A percentile compares a stretch with the other conserved stretches of the same genome.
phyloP scores from a whole-genome alignment of 2,797 vertebrate genomes.

The Ispidina lecontei region DNA sequence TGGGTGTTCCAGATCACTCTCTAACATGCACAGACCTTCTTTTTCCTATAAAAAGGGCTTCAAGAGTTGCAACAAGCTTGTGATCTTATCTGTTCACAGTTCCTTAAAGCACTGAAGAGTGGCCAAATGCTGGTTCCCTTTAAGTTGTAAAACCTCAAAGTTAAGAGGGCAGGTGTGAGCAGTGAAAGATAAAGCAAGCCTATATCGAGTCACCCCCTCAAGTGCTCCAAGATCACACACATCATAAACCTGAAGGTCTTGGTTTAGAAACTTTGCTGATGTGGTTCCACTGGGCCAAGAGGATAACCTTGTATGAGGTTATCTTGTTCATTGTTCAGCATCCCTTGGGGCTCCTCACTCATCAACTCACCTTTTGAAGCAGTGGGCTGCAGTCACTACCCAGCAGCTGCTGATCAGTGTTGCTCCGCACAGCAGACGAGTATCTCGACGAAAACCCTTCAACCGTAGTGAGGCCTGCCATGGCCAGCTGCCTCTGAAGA shows the following conservation, averaged over 20 bases:
- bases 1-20: not conserved
- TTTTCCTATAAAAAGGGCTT: not conserved
- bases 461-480: conserved; percentile 92
- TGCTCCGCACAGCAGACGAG: conserved; percentile 86
- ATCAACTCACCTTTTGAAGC: conserved; percentile 87
- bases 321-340: not conserved
- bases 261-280: not conserved
- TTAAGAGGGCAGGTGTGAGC: not conserved
- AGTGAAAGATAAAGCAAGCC: not conserved
- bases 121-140: not conserved
- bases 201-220: not conserved
- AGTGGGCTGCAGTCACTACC: conserved; percentile 90
- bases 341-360: accelerated
- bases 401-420: conserved; percentile 88
- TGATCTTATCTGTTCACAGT: not conserved
- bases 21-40: not conserved
- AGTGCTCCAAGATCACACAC: not conserved
- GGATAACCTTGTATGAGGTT: not conserved
- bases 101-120: not conserved
- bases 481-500: conserved; percentile 86
- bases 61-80: not conserved
- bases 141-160: not conserved
- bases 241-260: not conserved
- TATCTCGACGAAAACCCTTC: conserved; percentile 82
- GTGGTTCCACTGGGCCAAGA: not conserved